Base-by-base conservation (phyloP, 2,113 vertebrate species). In the Mobula birostris region DNA sequence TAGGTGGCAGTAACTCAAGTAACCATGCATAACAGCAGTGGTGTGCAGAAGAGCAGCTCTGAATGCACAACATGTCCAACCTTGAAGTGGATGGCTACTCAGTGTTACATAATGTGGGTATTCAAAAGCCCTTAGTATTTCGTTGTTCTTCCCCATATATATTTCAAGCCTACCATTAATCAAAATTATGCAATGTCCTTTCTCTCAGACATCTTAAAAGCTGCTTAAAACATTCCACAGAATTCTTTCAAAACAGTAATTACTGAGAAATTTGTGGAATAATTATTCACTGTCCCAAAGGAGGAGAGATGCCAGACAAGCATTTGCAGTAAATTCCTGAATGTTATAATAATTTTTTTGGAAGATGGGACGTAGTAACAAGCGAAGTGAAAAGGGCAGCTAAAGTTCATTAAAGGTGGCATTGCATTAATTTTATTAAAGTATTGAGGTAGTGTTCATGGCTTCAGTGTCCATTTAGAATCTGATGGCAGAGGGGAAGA, bases 251-350 rank as follows among this genome's bases (percentile, higher is more conserved):
- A 74, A 93, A 76, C 72, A 93, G 70, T 56, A 93, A 93, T 74
- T 72, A 93, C 91, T 56, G 40, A 74, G 68, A 93, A 93, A 93
- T 74, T 40, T 93, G 74, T 93, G 91, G 91, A 93, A 93, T 74
- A 93, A 93, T 93, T 76, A 93, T 93, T 93, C 91, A 93, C 40
- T 74, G 70, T 93, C 91, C 91, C 91, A 40, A 93, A 93, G 91
- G 91, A 93, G 40, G 70, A 11, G 32, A 56, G 68, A 74, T 93
- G 91, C 36, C 91, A 93, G 68, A 40, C 70, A 93, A 93, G 70
- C 91, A 74, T 93, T 93, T 74, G 68, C 68, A 74, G 91, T 48
- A 76, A 93, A 93, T 93, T 76, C 91, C 72, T 74, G 74, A 74
- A 93, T 76, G 91, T 56, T 93, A 19, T 48, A 56, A 93, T 93